phyloP scores from a whole-genome alignment of 2,113 vertebrate species.

The Rhinolophus ferrumequinum region DNA sequence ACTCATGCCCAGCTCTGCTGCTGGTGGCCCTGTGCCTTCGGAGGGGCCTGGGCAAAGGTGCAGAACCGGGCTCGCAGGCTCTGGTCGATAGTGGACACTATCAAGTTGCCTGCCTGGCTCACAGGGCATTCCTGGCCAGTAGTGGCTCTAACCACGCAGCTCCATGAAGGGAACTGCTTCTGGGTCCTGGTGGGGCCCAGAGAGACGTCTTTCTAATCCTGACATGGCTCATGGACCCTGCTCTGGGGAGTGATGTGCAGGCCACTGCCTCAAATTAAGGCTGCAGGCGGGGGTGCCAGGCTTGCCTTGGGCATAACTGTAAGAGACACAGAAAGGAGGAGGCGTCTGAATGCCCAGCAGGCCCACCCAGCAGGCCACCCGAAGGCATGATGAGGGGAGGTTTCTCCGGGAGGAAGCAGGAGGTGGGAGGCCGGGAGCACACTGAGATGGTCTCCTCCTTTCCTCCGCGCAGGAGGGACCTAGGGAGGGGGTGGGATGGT shows the following conservation, averaged over 20 bases:
- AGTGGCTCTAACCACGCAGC: not conserved
- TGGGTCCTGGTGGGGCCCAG: not conserved
- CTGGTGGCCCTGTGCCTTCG: not conserved
- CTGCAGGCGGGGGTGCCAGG: not conserved
- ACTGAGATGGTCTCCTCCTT: too few relatives aligned
- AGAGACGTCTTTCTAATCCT: not conserved
- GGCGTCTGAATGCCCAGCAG: too few relatives aligned
- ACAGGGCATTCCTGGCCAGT: too few relatives aligned
- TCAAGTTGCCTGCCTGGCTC: not conserved
- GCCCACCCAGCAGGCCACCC: not conserved
- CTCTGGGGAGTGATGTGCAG: not conserved
- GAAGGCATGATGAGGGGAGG: not conserved
- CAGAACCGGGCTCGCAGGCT: not conserved
- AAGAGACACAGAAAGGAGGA: not conserved
- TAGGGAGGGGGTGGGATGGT: not conserved
- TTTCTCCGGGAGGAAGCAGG: not conserved
- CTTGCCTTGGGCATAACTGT: not conserved
- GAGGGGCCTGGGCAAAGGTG: not conserved
- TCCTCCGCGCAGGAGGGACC: too few relatives aligned
- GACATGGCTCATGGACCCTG: not conserved
- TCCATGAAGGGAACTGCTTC: not conserved
- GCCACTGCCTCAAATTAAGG: not conserved
- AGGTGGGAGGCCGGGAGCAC: not conserved
- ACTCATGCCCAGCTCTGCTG: not conserved
- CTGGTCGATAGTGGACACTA: not conserved